Evolutionary conservation across 1,140 invertebrate species (phyloP).

Genomic region (Drosophila kanapiae): DNA sequence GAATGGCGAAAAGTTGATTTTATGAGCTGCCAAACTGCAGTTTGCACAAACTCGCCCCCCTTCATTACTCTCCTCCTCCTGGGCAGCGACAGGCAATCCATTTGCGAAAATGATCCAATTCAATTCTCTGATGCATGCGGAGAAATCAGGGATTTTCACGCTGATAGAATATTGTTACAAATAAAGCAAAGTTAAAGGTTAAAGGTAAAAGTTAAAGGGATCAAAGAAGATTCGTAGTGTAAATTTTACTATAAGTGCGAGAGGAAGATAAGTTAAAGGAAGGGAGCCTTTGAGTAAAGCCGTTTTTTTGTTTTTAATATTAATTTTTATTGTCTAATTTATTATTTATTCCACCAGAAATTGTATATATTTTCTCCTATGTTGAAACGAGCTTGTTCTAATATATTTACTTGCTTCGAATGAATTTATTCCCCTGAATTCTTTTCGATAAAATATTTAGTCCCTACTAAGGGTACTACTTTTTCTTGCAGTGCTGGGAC

Average conservation of each 20-base stretch:
- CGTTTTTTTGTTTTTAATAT: no score
- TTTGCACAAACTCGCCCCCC: constrained; percentile 52
- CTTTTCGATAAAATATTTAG: no score
- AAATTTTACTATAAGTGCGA: neutral
- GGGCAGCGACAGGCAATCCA: constrained; percentile 45
- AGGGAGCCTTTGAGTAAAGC: neutral
- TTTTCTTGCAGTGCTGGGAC: constrained; percentile 10
- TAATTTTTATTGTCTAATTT: no score
- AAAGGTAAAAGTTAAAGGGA: no score
- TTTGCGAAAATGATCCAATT: constrained; percentile 58
- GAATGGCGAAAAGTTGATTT: constrained; percentile 42
- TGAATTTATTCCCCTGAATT: neutral
- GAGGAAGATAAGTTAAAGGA: neutral
- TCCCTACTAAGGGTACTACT: neutral
- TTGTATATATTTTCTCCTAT: no score
- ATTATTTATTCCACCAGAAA: no score
- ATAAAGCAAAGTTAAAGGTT: no score
- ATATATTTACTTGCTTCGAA: no score
- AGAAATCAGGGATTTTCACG: neutral
- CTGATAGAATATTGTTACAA: no score
- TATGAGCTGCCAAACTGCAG: constrained; percentile 54
- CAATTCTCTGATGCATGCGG: constrained; percentile 5
- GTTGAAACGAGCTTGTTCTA: no score
- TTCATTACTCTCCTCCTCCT: constrained; percentile 26
- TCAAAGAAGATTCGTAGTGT: no score